These are phyloP conservation scores for Fulmarus glacialis DNA, from an alignment of 2,113 vertebrate species.

Conservation along the genomic window DNA sequence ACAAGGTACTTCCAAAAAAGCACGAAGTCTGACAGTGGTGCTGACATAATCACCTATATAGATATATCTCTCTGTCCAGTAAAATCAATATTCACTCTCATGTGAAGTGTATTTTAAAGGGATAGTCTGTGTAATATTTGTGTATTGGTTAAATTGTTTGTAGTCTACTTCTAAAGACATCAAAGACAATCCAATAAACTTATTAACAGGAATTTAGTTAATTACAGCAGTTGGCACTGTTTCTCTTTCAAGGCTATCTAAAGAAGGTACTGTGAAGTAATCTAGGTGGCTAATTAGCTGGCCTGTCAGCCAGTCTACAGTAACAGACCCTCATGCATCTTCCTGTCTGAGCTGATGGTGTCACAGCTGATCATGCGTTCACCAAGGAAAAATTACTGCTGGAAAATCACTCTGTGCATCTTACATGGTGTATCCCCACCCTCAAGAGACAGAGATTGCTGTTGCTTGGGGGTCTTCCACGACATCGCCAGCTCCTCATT, in stretches of 20 bases:
- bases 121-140: not conserved
- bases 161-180: not conserved
- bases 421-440: rapidly evolving
- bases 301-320: not conserved
- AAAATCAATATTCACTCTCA: not conserved
- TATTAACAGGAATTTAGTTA: not conserved
- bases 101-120: not conserved
- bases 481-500: not conserved
- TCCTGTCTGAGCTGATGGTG: not conserved
- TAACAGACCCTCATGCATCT: not conserved
- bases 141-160: not conserved
- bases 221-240: not conserved
- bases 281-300: not conserved
- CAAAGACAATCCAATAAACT: not conserved
- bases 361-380: rapidly evolving
- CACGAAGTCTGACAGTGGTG: not conserved
- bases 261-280: not conserved
- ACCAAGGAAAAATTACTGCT: not conserved
- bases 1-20: not conserved
- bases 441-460: not conserved
- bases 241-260: not conserved
- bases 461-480: not conserved
- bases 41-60: not conserved
- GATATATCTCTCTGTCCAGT: not conserved
- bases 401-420: not conserved